These are phyloP conservation scores for Himalopsyche kuldschensis DNA, from an alignment of 2,888 invertebrate species.

Conservation along the genomic window DNA sequence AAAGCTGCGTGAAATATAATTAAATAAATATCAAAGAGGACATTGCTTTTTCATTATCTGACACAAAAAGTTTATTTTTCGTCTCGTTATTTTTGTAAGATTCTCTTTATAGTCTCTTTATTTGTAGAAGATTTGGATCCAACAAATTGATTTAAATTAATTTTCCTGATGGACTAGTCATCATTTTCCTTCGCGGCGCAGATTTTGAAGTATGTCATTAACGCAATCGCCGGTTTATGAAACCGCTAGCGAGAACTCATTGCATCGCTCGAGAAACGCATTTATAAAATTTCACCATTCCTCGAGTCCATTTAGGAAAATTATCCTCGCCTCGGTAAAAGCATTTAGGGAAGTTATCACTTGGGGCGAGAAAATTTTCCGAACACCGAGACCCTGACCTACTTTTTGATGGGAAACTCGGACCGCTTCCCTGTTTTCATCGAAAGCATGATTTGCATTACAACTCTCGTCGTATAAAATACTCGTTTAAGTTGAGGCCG, in stretches of 20 bases:
- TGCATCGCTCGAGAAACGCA: not conserved
- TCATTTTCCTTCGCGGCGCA: no score
- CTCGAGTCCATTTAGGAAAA: constrained; percentile 22
- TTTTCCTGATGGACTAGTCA: no score
- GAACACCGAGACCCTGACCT: constrained; percentile 2
- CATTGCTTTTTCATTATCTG: no score
- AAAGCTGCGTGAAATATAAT: not conserved
- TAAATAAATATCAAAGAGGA: no score
- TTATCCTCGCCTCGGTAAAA: constrained; percentile 9
- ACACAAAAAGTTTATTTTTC: no score
- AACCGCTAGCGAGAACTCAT: not conserved
- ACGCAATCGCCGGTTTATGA: not conserved
- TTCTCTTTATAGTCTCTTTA: no score
- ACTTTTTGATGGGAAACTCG: not conserved
- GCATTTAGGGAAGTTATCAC: constrained; percentile 4
- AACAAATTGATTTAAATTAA: no score
- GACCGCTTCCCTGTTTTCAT: not conserved
- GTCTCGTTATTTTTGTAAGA: no score
- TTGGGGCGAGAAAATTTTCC: not conserved
- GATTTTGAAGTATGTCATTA: not conserved
- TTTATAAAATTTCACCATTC: constrained; percentile 13
- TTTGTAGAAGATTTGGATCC: no score
- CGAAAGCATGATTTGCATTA: not conserved
- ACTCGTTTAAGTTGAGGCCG: not conserved
- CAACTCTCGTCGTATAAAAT: not conserved